Evolutionary conservation across 2,113 vertebrate genomes (phyloP).

Genomic region (Siniperca chuatsi): DNA sequence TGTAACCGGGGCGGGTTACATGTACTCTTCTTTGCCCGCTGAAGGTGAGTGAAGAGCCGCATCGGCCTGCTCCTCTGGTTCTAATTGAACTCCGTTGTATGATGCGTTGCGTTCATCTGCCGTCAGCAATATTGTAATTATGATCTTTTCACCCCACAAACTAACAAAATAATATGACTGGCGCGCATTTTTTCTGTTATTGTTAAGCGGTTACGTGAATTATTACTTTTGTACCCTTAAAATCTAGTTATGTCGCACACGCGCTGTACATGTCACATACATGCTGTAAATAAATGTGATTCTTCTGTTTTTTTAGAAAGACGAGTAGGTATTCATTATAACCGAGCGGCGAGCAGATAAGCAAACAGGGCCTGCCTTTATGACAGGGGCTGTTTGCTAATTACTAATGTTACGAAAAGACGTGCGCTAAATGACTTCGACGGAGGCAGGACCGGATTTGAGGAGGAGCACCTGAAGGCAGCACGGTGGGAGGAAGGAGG

Average conservation of each 20-base stretch:
- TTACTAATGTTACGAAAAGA: too few relatives aligned
- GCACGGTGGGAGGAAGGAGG: conserved; percentile 3
- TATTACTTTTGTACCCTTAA: background rate
- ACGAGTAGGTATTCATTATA: background rate
- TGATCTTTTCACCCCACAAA: fast-evolving
- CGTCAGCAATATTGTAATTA: background rate
- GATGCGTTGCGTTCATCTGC: conserved; percentile 17
- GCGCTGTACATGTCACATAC: background rate
- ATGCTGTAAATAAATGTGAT: background rate
- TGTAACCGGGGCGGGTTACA: too few relatives aligned
- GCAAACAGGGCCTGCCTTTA: too few relatives aligned
- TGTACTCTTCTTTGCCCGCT: background rate
- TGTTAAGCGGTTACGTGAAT: background rate
- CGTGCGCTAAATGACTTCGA: too few relatives aligned
- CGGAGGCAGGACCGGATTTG: background rate
- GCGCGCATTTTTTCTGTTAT: too few relatives aligned
- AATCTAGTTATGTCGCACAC: too few relatives aligned
- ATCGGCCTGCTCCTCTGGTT: background rate
- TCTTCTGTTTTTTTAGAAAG: background rate
- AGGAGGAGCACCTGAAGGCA: conserved; percentile 19
- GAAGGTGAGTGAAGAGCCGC: background rate
- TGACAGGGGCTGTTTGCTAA: too few relatives aligned
- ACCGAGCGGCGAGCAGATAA: background rate
- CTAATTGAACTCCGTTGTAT: background rate
- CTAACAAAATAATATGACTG: too few relatives aligned